Evolutionary conservation across 1,140 invertebrate species (phyloP), one percentile per base, ranked within the genome.

Genomic region (Drosophila setifemur): DNA sequence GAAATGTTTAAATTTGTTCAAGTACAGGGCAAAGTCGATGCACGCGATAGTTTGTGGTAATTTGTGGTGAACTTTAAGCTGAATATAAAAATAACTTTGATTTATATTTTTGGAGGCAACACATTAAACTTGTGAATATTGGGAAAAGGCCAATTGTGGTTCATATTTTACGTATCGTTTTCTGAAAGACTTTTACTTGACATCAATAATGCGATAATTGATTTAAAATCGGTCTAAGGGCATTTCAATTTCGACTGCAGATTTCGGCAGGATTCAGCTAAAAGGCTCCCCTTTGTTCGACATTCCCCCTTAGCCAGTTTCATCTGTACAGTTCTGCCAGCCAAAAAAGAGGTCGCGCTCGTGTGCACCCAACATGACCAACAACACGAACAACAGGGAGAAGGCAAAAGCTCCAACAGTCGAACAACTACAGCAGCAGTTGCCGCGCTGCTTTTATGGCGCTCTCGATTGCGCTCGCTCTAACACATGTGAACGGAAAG

Each of bases 391-490:
- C 33, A 21, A 21, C 39, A 42, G 31, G 47, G 35, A 33, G 9
- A 14, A 64, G 35, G 23, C 18, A 35, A 64, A 64, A 64, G 60
- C 60, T 64, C 57, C 60, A 64, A 49, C 42, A 37, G 29, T n/a
- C n/a, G 8, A 58, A 70, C 33, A 58, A 21, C 31, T 61, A 57
- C 74, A 73, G 69, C 57, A 58, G 45, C 71, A 39, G 53, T 67
- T 61, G 68, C 69, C 52, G 50, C 28, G 57, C 63, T 57, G 48
- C 42, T 73, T 50, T 48, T 12, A 44, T 79, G 67, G 71, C 74
- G 79, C 79, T 85, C 79, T 85, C 81, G 74, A 55, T 85, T 79
- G 81, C 64, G 52, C 79, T 86, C 79, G 81, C 79, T 85, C 79
- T 86, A 85, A 86, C 79, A 85, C 79, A 85, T 48, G 64, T 29